phyloP scores from a whole-genome alignment of 2,888 invertebrate species.

The Drosophila demipolita region DNA sequence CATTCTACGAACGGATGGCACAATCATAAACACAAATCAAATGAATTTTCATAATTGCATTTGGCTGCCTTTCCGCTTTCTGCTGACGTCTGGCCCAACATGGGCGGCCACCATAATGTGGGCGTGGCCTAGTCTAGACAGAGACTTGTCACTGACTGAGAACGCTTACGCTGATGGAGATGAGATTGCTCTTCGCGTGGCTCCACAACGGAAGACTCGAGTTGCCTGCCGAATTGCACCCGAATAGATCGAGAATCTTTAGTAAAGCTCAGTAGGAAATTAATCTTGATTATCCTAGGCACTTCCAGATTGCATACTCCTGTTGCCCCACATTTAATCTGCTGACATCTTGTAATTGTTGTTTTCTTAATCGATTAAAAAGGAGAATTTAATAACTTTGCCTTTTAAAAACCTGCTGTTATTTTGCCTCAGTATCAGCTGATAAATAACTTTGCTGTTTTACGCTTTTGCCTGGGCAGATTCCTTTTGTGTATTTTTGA shows the following conservation, averaged over 20 bases:
- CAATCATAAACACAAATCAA: constrained; percentile 75
- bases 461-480: neutral
- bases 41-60: constrained; percentile 75
- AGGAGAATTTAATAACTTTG: neutral
- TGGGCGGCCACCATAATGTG: constrained; percentile 44
- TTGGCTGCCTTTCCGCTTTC: constrained; percentile 56
- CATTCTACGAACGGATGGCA: constrained; percentile 62
- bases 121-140: constrained; percentile 58
- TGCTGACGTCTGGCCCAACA: constrained; percentile 42
- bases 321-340: neutral
- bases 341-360: neutral
- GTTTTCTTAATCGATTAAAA: neutral
- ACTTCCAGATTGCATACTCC: neutral
- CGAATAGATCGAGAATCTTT: neutral
- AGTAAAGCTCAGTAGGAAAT: neutral
- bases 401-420: neutral
- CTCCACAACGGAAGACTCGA: neutral
- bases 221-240: neutral
- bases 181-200: constrained; percentile 9
- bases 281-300: neutral
- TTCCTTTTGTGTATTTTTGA: neutral
- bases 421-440: neutral
- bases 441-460: neutral
- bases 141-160: constrained; percentile 49
- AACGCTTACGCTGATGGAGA: constrained; percentile 11